These are phyloP conservation scores for Nymphicus hollandicus DNA, from an alignment of 2,113 vertebrate genomes.

Conservation along the genomic window DNA sequence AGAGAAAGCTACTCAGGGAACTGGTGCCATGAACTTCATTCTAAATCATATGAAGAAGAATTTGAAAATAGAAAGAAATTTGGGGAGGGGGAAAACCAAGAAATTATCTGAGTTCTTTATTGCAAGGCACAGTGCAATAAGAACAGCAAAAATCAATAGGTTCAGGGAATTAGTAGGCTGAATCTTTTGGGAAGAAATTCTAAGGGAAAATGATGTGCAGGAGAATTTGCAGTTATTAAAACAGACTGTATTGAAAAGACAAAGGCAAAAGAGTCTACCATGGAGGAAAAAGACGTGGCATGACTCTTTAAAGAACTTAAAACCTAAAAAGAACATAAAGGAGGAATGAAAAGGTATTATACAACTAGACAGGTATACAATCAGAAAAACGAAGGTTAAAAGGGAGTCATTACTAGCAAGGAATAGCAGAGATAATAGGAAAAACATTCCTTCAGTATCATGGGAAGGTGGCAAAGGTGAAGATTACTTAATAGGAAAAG, in stretches of 20 bases:
- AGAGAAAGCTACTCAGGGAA: neutral
- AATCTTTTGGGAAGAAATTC: neutral
- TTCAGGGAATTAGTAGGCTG: neutral
- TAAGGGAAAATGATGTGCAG: neutral
- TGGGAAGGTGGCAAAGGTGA: neutral
- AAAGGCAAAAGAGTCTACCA: neutral
- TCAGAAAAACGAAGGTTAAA: neutral
- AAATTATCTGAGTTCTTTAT: neutral
- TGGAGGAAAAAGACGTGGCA: neutral
- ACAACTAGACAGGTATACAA: neutral
- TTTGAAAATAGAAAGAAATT: neutral
- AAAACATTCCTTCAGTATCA: neutral
- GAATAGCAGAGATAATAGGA: neutral
- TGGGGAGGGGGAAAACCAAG: neutral
- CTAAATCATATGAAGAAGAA: neutral
- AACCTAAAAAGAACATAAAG: neutral
- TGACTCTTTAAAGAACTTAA: neutral
- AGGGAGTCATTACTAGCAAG: neutral
- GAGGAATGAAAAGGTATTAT: neutral
- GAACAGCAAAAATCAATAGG: neutral
- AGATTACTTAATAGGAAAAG: neutral
- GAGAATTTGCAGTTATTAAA: neutral
- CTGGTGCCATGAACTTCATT: neutral
- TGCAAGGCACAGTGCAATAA: neutral
- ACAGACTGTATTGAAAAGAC: neutral